phyloP scores from a whole-genome alignment of 2,113 vertebrate genomes.

The Eonycteris spelaea region DNA sequence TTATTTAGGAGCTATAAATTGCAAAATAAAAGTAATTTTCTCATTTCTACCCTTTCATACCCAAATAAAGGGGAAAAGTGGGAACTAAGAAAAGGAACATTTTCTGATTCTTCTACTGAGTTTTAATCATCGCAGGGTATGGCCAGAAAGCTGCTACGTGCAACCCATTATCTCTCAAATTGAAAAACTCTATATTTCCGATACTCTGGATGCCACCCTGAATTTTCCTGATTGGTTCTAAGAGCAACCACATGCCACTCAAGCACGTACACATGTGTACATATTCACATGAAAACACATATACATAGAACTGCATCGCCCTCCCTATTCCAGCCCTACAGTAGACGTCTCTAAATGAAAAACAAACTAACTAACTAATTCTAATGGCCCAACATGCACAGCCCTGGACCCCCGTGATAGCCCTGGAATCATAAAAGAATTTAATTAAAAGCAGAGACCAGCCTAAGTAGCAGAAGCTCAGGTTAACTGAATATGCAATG shows the following conservation, averaged over 20 bases:
- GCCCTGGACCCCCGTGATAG: neutral
- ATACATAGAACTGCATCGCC: fast-evolving
- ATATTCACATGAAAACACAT: neutral
- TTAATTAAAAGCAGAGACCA: neutral
- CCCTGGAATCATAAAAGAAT: neutral
- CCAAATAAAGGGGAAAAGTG: neutral
- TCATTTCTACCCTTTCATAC: neutral
- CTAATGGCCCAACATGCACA: neutral
- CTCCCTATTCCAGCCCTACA: neutral
- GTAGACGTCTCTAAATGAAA: neutral
- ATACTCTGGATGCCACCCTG: neutral
- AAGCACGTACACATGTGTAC: neutral
- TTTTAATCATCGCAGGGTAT: constrained; percentile 30
- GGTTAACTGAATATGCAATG: neutral
- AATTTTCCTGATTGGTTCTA: neutral
- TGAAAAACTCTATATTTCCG: constrained; percentile 30
- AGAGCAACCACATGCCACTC: neutral
- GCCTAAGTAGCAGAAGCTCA: neutral
- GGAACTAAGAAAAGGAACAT: neutral
- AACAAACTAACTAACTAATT: neutral
- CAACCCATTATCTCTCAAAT: neutral
- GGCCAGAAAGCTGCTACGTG: neutral
- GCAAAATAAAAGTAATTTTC: neutral
- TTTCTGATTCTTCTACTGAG: neutral
- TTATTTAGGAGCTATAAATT: neutral